Percentiles rank a stretch among this genome's conserved stretches.
These are phyloP conservation scores for Phenacoccus solenopsis DNA, from an alignment of 1,140 invertebrate species.

Conservation along the genomic window DNA sequence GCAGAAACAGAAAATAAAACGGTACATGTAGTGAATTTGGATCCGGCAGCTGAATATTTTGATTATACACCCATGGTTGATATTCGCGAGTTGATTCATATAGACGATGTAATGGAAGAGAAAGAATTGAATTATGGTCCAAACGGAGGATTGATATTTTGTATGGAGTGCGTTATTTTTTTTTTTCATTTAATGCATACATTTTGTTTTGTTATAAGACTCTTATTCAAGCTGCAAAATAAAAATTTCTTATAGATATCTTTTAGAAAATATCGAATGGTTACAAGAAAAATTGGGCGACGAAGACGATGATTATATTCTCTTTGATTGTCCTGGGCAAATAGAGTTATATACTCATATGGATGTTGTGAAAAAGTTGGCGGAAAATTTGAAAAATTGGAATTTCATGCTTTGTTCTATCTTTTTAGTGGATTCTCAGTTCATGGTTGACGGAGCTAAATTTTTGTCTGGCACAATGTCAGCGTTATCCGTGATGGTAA, in stretches of 20 bases:
- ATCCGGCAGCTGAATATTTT: conserved; percentile 95
- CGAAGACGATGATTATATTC: conserved; percentile 72
- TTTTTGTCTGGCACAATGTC: conserved; percentile 91
- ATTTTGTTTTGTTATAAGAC: neutral
- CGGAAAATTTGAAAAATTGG: conserved; percentile 68
- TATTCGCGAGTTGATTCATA: conserved; percentile 82
- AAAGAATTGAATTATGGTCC: conserved; percentile 89
- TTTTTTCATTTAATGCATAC: neutral
- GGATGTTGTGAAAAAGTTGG: conserved; percentile 70
- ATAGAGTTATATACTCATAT: conserved; percentile 97
- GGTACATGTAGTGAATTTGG: conserved; percentile 86
- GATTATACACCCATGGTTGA: conserved; percentile 78
- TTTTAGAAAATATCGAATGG: conserved; percentile 85
- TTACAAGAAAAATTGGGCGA: conserved; percentile 67
- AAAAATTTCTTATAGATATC: conserved; percentile 46
- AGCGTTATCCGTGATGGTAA: conserved; percentile 91
- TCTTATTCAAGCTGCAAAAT: conserved; percentile 11
- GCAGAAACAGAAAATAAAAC: conserved; percentile 55
- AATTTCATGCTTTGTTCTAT: conserved; percentile 85
- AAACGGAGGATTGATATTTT: conserved; percentile 94
- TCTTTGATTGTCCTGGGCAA: conserved; percentile 99
- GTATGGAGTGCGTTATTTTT: conserved; percentile 67
- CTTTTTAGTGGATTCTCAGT: conserved; percentile 91
- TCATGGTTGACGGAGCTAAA: conserved; percentile 90
- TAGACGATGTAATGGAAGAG: conserved; percentile 96